Evolutionary conservation across 1,140 invertebrate genomes (phyloP), one percentile per base, ranked within the genome.

Genomic region (Procambarus clarkii): DNA sequence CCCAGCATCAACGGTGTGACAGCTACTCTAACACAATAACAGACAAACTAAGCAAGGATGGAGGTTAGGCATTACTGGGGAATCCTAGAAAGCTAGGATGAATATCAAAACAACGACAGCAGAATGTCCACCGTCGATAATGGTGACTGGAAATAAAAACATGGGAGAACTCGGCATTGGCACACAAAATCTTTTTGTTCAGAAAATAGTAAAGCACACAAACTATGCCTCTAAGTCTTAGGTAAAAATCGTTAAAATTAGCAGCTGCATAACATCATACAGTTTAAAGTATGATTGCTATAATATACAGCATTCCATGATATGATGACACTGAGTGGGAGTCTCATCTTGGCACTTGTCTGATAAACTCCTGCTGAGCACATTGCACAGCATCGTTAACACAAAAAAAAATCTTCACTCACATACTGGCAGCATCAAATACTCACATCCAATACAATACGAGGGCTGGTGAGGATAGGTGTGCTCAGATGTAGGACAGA

Each of bases 311-410:
- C 88, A 91, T 83, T 91, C 88, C 88, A 91, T 85, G 88, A 85
- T 91, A 91, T 91, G 88, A 91, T 85, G 88, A 91, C 88, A 85
- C 64, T 79, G 88, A 91, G 88, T 91, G 88, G 81, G 88, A 91
- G 88, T 91, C 88, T 84, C 88, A 77, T 91, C 88, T 91, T 91
- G 88, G 88, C 88, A 91, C 88, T 84, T 91, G 71, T 91, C 88
- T 91, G 74, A 78, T 83, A 74, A 81, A 71, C 69, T 79, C 74
- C 80, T 91, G 88, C 88, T 91, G 83, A 79, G 74, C 74, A 50
- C 11, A 64, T n/a, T 5, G 88, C 71, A 21, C 88, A 91, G 88
- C 82, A 79, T 71, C 80, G 79, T 58, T 83, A 34, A 91, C 44
- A 81, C 78, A 24, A 69, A 54, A 54, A 54, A 50, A 79, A 85